Base-by-base conservation (phyloP, 1,140 invertebrate genomes). In the Hylaeus volcanicus region DNA sequence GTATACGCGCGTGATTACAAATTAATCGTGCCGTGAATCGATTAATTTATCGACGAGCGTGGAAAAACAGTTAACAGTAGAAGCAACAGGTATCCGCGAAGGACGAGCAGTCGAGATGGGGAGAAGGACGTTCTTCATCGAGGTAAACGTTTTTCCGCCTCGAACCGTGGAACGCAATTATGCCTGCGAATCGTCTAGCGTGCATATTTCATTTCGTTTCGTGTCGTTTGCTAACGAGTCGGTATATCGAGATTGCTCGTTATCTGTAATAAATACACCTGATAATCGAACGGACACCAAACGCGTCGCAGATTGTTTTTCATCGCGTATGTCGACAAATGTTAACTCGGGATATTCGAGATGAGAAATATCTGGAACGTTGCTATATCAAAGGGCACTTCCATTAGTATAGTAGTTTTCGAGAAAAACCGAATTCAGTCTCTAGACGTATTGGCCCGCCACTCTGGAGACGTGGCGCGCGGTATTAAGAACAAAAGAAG, bases 21-120 rank as follows among this genome's bases (percentile, higher is more conserved):
- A 74, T 65, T 64, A 74, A 65, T 74, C 63, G 37, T 14, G n/a
- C 41, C 11, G 43, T 8, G 71, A 15, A 51, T 73, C 72, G 26
- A 14, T 9, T 74, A 74, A 74, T 74, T 74, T 64, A 74, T 64
- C 61, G 45, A 5, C 73, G 37, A 14, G 61, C 39, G 61, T 56
- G 73, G 63, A 74, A 64, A 65, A 65, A 74, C 48, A 15, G 73
- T 74, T 65, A 63, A 55, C 26, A 43, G 48, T 11, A 12, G 61
- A 55, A 26, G 73, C 73, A 74, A 74, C 72, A 64, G 48, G 73
- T 74, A 37, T 11, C 14, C 1, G 37, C 61, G 73, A 64, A 64
- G 73, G 73, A 73, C 71, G 69, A 58, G 15, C 39, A 6, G 6
- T n/a, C 45, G 56, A 41, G 8, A 48, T 9, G 14, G 12, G 60